Percentiles rank a stretch among this genome's conserved stretches.
These are phyloP conservation scores for Dendrolimus punctatus DNA, from an alignment of 1,140 invertebrate genomes.

Conservation along the genomic window DNA sequence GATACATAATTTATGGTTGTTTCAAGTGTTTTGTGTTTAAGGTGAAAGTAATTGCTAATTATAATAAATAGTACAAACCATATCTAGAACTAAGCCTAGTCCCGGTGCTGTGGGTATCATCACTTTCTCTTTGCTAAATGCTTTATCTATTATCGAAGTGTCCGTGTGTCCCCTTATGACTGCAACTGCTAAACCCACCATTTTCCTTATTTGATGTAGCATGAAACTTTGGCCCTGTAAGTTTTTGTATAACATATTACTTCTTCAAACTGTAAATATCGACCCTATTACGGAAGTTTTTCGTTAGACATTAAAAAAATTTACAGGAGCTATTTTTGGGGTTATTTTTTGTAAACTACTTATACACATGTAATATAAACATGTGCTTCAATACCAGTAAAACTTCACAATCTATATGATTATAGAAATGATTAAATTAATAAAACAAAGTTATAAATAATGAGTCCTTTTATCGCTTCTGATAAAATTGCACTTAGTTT, in stretches of 20 bases:
- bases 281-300: no score
- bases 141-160: constrained; percentile 77
- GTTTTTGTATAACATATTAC: constrained; percentile 1
- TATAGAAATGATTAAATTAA: no score
- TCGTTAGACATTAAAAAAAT: no score
- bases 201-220: constrained; percentile 99
- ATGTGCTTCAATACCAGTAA: no score
- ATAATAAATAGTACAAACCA: constrained; percentile 63
- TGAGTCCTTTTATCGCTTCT: no score
- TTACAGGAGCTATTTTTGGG: no score
- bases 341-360: no score
- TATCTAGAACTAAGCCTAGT: constrained; percentile 90
- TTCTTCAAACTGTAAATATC: no score
- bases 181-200: constrained; percentile 90
- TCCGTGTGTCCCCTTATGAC: constrained; percentile 82
- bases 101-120: constrained; percentile 96
- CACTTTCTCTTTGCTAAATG: constrained; percentile 80
- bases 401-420: no score
- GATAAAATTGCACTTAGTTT: no score
- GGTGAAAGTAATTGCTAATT: not conserved
- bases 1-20: not conserved
- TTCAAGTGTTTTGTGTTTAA: not conserved
- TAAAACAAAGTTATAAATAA: no score
- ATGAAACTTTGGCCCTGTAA: constrained; percentile 96
- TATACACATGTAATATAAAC: no score